phyloP scores from a whole-genome alignment of 2,888 invertebrate genomes.

The Aromia moschata region DNA sequence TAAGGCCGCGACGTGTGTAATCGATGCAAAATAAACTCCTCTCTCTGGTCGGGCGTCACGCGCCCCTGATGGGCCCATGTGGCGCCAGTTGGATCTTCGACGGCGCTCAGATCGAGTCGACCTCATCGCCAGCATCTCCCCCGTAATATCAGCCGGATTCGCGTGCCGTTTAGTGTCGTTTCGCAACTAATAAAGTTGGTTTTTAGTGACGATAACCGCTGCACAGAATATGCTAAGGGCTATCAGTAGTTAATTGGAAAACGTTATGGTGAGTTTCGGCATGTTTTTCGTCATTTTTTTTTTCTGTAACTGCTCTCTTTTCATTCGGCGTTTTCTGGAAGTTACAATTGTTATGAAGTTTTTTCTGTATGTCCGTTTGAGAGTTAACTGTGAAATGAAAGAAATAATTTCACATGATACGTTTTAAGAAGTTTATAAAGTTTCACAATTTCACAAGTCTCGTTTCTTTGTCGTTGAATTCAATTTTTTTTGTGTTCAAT shows the following conservation, averaged over 20 bases:
- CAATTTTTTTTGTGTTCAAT: too few relatives aligned
- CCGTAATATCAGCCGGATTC: slow-evolving; percentile 17
- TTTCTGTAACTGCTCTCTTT: background rate
- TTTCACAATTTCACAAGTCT: too few relatives aligned
- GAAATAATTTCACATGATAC: too few relatives aligned
- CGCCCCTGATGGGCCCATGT: slow-evolving; percentile 48
- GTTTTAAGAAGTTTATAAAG: too few relatives aligned
- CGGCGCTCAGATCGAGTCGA: slow-evolving; percentile 40
- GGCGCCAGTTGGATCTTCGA: slow-evolving; percentile 53
- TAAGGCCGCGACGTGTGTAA: slow-evolving; percentile 47
- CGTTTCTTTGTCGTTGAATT: too few relatives aligned
- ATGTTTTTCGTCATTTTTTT: background rate
- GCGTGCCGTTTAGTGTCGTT: slow-evolving; percentile 21
- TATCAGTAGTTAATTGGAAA: slow-evolving; percentile 15
- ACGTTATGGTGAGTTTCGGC: slow-evolving; percentile 21
- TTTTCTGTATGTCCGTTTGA: too few relatives aligned
- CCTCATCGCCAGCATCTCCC: slow-evolving; percentile 25
- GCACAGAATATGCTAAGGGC: slow-evolving; percentile 12
- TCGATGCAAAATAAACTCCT: slow-evolving; percentile 47
- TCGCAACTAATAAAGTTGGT: slow-evolving; percentile 23
- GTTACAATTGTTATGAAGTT: too few relatives aligned
- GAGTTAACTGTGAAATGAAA: too few relatives aligned
- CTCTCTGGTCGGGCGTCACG: slow-evolving; percentile 42
- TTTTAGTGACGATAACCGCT: slow-evolving; percentile 12
- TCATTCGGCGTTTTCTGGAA: too few relatives aligned